phyloP scores from a whole-genome alignment of 2,113 vertebrate species.

The Marmota flaviventris region DNA sequence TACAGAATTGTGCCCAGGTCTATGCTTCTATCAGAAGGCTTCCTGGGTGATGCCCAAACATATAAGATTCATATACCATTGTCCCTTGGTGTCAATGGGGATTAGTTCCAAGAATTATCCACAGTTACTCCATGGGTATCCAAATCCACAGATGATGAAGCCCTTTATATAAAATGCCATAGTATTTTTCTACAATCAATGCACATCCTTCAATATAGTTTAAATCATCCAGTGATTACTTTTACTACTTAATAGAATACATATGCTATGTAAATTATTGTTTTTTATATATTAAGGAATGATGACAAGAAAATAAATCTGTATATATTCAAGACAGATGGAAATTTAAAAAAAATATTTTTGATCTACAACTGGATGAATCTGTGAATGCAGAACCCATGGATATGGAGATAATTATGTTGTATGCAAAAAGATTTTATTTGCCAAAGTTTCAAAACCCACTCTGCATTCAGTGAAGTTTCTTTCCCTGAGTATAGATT shows the following conservation, averaged over 20 bases:
- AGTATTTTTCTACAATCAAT: not conserved
- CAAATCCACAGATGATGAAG: not conserved
- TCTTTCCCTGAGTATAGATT: not conserved
- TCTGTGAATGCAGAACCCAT: not conserved
- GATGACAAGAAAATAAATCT: not conserved
- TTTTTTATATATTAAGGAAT: not conserved
- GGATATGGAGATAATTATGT: not conserved
- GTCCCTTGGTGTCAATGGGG: not conserved
- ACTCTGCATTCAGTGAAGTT: not conserved
- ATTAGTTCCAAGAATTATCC: not conserved
- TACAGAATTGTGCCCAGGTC: fast-evolving
- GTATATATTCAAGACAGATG: too few relatives aligned
- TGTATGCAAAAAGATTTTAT: not conserved
- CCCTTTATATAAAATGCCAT: not conserved
- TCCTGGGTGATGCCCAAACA: not conserved
- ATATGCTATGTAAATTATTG: not conserved
- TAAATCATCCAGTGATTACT: not conserved
- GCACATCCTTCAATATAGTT: not conserved
- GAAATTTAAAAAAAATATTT: not conserved
- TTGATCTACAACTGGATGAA: not conserved
- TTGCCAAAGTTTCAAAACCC: not conserved
- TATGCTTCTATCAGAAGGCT: not conserved
- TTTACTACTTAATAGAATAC: not conserved
- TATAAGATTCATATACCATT: not conserved
- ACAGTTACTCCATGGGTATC: not conserved